Conservation (phyloP, 2,888 invertebrate species). For the Diadromus collaris region DNA sequence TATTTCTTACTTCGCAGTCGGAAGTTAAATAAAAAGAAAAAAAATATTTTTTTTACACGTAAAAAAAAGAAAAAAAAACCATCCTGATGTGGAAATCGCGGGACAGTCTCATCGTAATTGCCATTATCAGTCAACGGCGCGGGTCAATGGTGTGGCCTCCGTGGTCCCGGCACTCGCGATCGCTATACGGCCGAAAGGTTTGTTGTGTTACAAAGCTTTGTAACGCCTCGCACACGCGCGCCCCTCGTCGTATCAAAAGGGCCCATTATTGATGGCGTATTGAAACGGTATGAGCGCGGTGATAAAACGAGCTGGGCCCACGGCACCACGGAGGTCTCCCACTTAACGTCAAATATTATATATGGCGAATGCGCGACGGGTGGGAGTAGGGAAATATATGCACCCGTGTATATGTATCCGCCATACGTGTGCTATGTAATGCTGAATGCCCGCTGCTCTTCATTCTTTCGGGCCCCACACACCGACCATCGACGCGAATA, state of each 20-base stretch:
- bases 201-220: conserved; percentile 66
- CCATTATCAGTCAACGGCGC: conserved; percentile 71
- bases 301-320: conserved; percentile 77
- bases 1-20: no score
- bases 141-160: conserved; percentile 71
- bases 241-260: conserved; percentile 68
- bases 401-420: conserved; percentile 34
- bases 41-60: neutral
- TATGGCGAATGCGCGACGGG: conserved; percentile 58
- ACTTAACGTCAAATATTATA: conserved; percentile 76
- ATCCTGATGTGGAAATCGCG: neutral
- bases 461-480: conserved; percentile 71
- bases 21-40: no score
- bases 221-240: conserved; percentile 67
- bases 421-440: conserved; percentile 21
- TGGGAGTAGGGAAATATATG: conserved; percentile 51
- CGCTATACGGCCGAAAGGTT: conserved; percentile 52
- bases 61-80: neutral
- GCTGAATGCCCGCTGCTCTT: conserved; percentile 65
- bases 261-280: conserved; percentile 79
- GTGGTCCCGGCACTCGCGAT: conserved; percentile 6
- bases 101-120: conserved; percentile 69
- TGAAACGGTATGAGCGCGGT: conserved; percentile 79
- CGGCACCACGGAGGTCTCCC: conserved; percentile 77
- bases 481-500: conserved; percentile 68